A percentile compares a stretch with the other conserved stretches of the same genome.
These are phyloP conservation scores for Premnoplex brunnescens DNA, from an alignment of 2,797 vertebrate genomes.

Conservation along the genomic window DNA sequence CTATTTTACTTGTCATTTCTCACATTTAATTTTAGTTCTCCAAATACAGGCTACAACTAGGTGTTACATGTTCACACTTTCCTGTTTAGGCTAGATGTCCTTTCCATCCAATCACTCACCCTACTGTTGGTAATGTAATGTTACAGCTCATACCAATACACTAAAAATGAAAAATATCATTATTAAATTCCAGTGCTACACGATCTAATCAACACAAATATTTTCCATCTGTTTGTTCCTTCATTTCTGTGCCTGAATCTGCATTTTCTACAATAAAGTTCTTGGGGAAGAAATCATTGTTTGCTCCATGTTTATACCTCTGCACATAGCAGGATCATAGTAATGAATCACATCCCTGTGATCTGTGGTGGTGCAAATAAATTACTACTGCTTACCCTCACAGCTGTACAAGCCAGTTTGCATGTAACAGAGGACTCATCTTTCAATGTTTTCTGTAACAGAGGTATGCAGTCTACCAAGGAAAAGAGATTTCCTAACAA, in stretches of 20 bases:
- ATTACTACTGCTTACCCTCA: slow-evolving; percentile 83
- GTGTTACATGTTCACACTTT: too few relatives aligned
- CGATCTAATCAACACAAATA: neutral
- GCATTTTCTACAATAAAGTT: neutral
- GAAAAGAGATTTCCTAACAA: slow-evolving; percentile 86
- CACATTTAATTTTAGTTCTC: too few relatives aligned
- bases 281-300: neutral
- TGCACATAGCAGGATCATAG: neutral
- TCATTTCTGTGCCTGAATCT: neutral
- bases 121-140: too few relatives aligned
- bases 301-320: neutral
- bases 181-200: neutral
- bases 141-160: neutral
- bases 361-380: neutral
- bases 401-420: slow-evolving; percentile 92
- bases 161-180: neutral
- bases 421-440: slow-evolving; percentile 96
- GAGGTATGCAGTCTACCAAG: slow-evolving; percentile 88
- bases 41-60: too few relatives aligned
- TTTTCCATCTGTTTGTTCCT: neutral
- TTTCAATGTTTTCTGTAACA: slow-evolving; percentile 87
- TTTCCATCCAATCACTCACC: too few relatives aligned
- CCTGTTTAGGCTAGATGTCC: too few relatives aligned
- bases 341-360: neutral
- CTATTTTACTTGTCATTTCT: too few relatives aligned